Evolutionary conservation across 2,113 vertebrate genomes (phyloP).

Genomic region (Megaceryle torquata): DNA sequence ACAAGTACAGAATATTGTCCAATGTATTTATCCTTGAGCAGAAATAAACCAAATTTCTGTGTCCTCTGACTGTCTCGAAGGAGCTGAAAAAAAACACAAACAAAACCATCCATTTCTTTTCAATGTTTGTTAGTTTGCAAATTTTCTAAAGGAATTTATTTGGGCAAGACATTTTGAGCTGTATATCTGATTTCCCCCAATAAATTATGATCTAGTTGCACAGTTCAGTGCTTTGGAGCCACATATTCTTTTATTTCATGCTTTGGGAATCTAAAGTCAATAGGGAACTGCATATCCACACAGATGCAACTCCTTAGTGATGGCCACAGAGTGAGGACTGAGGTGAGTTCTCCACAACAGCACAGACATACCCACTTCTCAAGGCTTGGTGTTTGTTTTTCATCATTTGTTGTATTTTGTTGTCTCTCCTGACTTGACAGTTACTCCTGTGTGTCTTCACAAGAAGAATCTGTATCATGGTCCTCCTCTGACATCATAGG

Average conservation of each 20-base stretch:
- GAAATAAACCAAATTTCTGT: slow-evolving; percentile 11
- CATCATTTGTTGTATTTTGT: neutral
- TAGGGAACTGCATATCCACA: neutral
- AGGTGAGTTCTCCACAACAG: neutral
- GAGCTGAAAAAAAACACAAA: neutral
- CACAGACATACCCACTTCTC: neutral
- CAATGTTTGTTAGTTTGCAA: neutral
- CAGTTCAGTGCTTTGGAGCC: neutral
- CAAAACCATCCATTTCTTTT: neutral
- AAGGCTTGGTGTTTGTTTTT: neutral
- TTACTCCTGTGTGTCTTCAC: neutral
- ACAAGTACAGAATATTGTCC: slow-evolving; percentile 1
- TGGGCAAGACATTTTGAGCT: neutral
- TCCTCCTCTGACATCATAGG: neutral
- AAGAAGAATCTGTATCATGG: neutral
- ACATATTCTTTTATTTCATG: neutral
- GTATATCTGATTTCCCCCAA: neutral
- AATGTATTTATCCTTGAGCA: neutral
- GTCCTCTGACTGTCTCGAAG: neutral
- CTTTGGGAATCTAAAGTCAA: neutral
- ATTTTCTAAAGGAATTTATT: neutral
- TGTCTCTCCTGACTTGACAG: neutral
- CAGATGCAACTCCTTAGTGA: neutral
- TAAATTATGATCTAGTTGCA: neutral
- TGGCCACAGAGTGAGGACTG: neutral